Evolutionary conservation across 2,888 invertebrate genomes (phyloP), one percentile per base, ranked within the genome.

Genomic region (Tryphoninae sp.): DNA sequence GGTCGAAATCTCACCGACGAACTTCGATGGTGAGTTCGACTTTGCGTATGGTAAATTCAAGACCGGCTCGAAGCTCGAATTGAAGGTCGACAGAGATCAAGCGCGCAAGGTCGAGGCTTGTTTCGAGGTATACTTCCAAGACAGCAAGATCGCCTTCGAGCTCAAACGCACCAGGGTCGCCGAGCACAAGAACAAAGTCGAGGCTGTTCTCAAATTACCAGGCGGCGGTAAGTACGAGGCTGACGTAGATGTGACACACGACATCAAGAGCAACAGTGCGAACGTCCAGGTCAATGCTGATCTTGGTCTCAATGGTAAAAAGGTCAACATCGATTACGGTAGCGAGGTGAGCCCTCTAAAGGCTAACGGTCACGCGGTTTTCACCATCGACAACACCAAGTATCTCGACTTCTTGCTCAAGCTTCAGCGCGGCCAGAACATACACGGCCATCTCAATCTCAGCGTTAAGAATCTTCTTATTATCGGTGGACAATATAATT

Each of bases 401-500:
- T 90, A 94, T 71, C 64, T 95, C 0, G 95, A 95, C 85, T 93
- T 93, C 74, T 88, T 93, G n/a, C 85, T 95, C 2, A 94, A 94
- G 84, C 86, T 91, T 3, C 90, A 92, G 19, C 92, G 91, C 33
- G 92, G 91, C 0, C 91, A 92, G 8, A 92, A 88, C 88, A 91
- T 93, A 0, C 92, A 92, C 64, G 94, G 93, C 0, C 93, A 90
- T 65, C 89, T 96, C 0, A 95, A 94, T 83, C 88, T 96, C 0
- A 91, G 91, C 80, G 69, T 96, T 0, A 95, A 95, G 85, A 94
- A 95, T 83, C 88, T 94, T 0, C 84, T 96, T 45, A 91, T 92
- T 0, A 94, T 95, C 0, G 94, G 94, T 49, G 96, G 95, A 3
- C 94, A 95, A 84, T 94, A 94, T 86, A 94, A 93, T 11, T 94